Evolutionary conservation across 2,797 vertebrate species (phyloP).

Genomic region (Craterocephalus amniculus): DNA sequence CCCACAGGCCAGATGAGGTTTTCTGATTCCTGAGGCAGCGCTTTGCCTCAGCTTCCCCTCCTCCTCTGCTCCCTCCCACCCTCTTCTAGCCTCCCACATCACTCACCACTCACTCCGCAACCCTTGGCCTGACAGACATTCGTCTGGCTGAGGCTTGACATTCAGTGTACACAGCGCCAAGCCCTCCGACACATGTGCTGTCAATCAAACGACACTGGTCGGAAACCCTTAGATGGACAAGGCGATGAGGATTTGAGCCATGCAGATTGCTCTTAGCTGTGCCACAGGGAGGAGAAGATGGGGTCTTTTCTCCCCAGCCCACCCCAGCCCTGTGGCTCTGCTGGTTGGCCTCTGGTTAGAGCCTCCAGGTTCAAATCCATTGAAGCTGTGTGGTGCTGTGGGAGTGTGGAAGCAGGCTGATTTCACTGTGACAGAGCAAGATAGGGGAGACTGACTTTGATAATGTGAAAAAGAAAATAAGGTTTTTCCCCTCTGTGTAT

Average conservation of each 20-base stretch:
- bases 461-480: slow-evolving; percentile 62
- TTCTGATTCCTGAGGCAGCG: slow-evolving; percentile 67
- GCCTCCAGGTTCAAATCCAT: slow-evolving; percentile 46
- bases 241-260: slow-evolving; percentile 64
- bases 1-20: slow-evolving; percentile 60
- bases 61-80: slow-evolving; percentile 15
- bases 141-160: slow-evolving; percentile 73
- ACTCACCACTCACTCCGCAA: slow-evolving; percentile 59
- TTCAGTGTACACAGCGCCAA: slow-evolving; percentile 70
- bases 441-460: slow-evolving; percentile 58
- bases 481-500: slow-evolving; percentile 37
- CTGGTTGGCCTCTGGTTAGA: slow-evolving; percentile 63
- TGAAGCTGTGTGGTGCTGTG: slow-evolving; percentile 9
- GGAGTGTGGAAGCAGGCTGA: slow-evolving; percentile 42
- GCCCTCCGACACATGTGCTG: slow-evolving; percentile 68
- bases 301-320: slow-evolving; percentile 14
- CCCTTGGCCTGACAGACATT: slow-evolving; percentile 73
- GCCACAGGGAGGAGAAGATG: slow-evolving; percentile 21
- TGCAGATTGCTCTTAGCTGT: slow-evolving; percentile 70
- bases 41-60: slow-evolving; percentile 34
- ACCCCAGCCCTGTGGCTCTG: slow-evolving; percentile 42
- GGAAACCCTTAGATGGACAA: slow-evolving; percentile 72
- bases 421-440: slow-evolving; percentile 56
- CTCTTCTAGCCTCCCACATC: slow-evolving; percentile 54
- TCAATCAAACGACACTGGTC: slow-evolving; percentile 72